Percentiles rank a stretch among this genome's conserved stretches.
Conservation (phyloP, 2,888 invertebrate genomes). For the Metellina segmentata region DNA sequence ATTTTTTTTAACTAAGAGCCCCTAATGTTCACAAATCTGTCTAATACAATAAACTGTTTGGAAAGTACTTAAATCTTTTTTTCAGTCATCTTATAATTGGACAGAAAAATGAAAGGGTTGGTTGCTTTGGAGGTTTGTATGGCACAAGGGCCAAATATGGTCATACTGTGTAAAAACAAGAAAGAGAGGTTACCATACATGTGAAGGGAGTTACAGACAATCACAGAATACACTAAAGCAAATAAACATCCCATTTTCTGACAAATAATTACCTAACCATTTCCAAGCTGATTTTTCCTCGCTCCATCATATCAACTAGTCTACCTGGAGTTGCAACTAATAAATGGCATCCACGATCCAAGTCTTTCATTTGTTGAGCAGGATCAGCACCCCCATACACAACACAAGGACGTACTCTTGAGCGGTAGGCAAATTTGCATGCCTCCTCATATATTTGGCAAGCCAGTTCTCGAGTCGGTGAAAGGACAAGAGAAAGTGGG, state of each 20-base stretch:
- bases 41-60: no score
- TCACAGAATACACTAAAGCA: no score
- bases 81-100: no score
- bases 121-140: no score
- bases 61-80: no score
- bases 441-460: slow-evolving; percentile 99
- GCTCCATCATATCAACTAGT: slow-evolving; percentile 96
- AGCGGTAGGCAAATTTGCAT: slow-evolving; percentile 98
- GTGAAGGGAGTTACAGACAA: no score
- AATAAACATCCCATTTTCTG: not conserved
- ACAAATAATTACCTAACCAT: slow-evolving; percentile 81
- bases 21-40: no score
- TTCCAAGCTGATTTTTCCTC: slow-evolving; percentile 96
- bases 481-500: slow-evolving; percentile 96
- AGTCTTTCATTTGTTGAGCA: slow-evolving; percentile 93
- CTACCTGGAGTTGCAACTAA: slow-evolving; percentile 99
- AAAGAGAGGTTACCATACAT: no score
- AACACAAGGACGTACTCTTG: slow-evolving; percentile 97
- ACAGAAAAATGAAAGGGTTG: no score
- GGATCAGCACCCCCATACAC: slow-evolving; percentile 99
- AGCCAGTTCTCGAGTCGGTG: slow-evolving; percentile 98
- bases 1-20: no score
- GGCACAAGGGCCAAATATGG: no score
- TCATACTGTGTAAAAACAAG: no score
- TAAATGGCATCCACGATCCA: slow-evolving; percentile 97